Evolutionary conservation across 2,888 invertebrate species (phyloP), one percentile per base, ranked within the genome.

Genomic region (Eupithecia insigniata): DNA sequence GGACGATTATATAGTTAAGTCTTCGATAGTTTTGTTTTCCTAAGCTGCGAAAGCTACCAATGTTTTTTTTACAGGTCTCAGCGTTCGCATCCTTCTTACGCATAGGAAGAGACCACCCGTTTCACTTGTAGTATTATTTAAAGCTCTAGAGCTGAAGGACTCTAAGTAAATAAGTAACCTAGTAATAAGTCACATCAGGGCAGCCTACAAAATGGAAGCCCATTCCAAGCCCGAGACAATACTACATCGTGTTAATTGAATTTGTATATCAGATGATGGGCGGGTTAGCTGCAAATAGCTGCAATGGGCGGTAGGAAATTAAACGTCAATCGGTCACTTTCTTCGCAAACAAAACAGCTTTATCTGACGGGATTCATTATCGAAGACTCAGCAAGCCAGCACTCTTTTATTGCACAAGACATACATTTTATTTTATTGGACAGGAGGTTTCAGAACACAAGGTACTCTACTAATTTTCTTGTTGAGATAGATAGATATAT

Each of bases 281-380:
- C 84, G 84, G 84, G 81, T 84, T n/a, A 55, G 46, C 55, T 22
- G 55, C 55, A 55, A 10, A 55, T 82, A 79, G 67, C 51, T 36
- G 36, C 81, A 82, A 77, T 79, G 66, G 64, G 16, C 69, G 30
- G 82, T 81, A 92, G 94, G 93, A 93, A 93, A 93, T 93, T 93
- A 93, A 92, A 93, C 90, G 92, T 93, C 92, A 90, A 89, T 89
- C 89, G 87, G 84, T 81, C 87, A 91, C 87, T 89, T 92, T 92
- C 93, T 91, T 92, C 84, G 65, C 66, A 69, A 81, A 90, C 92
- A 91, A 82, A 81, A 79, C 78, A 34, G 80, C 79, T 67, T 69
- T 71, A 76, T 81, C 76, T 78, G 55, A 34, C 60, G 46, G 70
- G 46, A 66, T 66, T 68, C 73, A 72, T 32, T 62, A 61, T 36